Percentiles rank a stretch among this genome's conserved stretches.
Conservation (phyloP, 1,140 invertebrate genomes). For the Paraescarpia echinospica region DNA sequence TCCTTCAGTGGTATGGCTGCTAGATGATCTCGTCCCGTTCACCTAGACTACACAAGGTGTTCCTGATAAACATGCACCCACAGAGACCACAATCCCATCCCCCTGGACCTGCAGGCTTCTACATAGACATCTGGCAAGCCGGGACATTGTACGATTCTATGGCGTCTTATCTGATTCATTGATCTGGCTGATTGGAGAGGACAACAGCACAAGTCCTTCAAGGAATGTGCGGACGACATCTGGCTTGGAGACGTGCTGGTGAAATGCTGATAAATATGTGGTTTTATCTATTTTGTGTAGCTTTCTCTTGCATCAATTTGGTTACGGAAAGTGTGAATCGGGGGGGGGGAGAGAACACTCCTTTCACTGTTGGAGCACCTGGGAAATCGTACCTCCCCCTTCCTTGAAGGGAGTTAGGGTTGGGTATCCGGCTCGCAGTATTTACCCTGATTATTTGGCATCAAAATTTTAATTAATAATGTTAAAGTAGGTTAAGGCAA, state of each 20-base stretch:
- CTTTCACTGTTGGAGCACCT: constrained; percentile 22
- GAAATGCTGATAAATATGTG: neutral
- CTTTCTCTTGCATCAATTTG: neutral
- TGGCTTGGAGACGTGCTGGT: neutral
- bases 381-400: constrained; percentile 31
- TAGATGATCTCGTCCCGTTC: no score
- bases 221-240: neutral
- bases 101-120: no score
- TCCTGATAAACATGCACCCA: no score
- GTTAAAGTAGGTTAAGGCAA: neutral
- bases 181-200: no score
- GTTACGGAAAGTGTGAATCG: neutral
- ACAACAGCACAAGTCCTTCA: no score
- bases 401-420: constrained; percentile 26
- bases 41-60: no score
- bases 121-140: no score
- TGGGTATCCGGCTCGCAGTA: constrained; percentile 30
- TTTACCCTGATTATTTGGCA: constrained; percentile 2
- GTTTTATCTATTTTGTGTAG: neutral
- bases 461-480: constrained; percentile 14
- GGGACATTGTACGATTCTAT: no score
- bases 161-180: no score
- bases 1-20: no score
- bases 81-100: no score
- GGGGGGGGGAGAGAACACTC: constrained; percentile 23